Base-by-base conservation (phyloP, 2,113 vertebrate species). In the Dasyprocta punctata region DNA sequence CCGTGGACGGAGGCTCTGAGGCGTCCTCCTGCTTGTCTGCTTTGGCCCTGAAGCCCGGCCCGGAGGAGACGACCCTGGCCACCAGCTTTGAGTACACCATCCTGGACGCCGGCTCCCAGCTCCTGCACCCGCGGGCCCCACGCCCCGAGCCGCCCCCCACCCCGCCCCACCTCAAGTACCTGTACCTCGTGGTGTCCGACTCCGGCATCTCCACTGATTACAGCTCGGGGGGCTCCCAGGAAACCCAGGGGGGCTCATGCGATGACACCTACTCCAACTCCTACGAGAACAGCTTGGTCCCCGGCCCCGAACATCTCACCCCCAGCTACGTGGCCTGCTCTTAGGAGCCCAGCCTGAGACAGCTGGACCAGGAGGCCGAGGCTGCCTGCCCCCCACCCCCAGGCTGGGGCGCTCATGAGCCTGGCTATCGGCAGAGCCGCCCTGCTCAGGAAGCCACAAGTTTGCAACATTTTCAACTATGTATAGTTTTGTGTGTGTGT, bases 191-290 rank as follows among this genome's bases (percentile, higher is more conserved):
- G 52, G 99, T 99, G 38, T 99, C 99, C 0, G 99, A 99, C 94
- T 99, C 99, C 0, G 99, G 99, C 0, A 99, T 99, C 58, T 99
- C 99, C 3, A 98, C 99, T 90, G 99, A 99, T 96, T 99, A 99
- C 91, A 99, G 99, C 93, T 98, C 98, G 1, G 98, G 98, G 97
- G 98, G 93, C 65, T 98, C 98, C 36, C 24, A 98, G 97, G 92
- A 78, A 95, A 16, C 97, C 95, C 75, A 97, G 78, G 93, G 89
- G 83, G 69, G 81, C 30, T 19, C 97, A 69, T 47, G 97, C 41
- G 92, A 86, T 56, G 67, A 78, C 33, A 81, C 98, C 75, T 99
- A 99, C 41, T 94, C 98, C 71, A 99, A 99, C 36, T 98, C 99
- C 6, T 99, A 99, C 92, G 98, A 99, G 97, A 99, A 99, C 0